Conservation (phyloP, 92 coral and sea anemone genomes). For the Palythoa grandis region DNA sequence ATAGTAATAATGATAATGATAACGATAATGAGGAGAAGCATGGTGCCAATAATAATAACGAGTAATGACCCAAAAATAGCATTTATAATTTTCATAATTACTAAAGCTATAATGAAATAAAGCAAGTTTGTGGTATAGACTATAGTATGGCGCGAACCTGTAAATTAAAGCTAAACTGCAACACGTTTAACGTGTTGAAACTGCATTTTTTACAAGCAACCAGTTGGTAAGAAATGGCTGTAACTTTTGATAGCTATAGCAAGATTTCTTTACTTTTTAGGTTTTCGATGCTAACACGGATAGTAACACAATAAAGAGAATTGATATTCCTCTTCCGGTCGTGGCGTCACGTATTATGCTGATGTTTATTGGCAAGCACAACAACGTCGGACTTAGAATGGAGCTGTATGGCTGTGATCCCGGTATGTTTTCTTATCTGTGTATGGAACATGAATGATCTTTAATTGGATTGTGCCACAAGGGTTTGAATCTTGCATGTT, state of each 20-base stretch:
- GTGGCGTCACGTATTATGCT: slow-evolving; percentile 64
- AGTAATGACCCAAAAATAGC: no score
- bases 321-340: slow-evolving; percentile 72
- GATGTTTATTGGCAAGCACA: slow-evolving; percentile 32
- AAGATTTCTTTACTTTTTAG: slow-evolving; percentile 23
- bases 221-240: not conserved
- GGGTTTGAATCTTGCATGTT: not conserved
- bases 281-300: slow-evolving; percentile 67
- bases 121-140: no score
- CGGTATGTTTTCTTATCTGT: slow-evolving; percentile 41
- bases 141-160: no score
- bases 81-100: no score
- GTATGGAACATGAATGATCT: not conserved
- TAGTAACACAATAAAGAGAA: slow-evolving; percentile 53
- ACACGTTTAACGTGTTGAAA: no score
- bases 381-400: slow-evolving; percentile 78
- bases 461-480: not conserved
- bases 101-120: no score
- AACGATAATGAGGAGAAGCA: no score
- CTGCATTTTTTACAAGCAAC: not conserved
- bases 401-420: slow-evolving; percentile 84
- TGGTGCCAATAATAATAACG: no score
- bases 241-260: not conserved
- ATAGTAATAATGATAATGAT: no score
- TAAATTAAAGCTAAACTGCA: no score